A percentile compares a stretch with the other conserved stretches of the same genome.
These are phyloP conservation scores for Elymnias hypermnestra DNA, from an alignment of 1,140 invertebrate species.

Conservation along the genomic window DNA sequence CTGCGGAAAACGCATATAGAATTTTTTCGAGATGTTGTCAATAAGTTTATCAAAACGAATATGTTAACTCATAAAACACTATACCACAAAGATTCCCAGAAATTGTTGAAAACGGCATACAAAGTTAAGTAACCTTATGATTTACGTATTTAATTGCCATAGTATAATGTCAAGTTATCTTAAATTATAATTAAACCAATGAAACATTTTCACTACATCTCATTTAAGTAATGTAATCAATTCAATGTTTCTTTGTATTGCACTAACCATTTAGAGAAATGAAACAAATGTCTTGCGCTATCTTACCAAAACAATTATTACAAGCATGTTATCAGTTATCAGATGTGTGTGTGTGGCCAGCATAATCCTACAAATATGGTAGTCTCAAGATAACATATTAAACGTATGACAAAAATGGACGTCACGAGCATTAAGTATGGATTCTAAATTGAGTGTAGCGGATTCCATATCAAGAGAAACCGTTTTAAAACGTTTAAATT, in stretches of 20 bases:
- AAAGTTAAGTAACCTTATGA: constrained; percentile 4
- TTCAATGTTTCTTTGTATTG: not conserved
- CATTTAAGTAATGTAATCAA: no score
- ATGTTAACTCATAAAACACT: not conserved
- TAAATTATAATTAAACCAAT: no score
- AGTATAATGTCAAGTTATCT: not conserved
- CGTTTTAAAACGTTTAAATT: no score
- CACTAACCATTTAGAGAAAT: not conserved
- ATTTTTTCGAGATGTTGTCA: no score
- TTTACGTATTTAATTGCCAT: not conserved
- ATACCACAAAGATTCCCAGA: not conserved
- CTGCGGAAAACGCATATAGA: no score
- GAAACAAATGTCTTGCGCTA: not conserved
- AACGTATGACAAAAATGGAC: constrained; percentile 14
- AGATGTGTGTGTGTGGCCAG: constrained; percentile 36
- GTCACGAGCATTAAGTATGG: constrained; percentile 12
- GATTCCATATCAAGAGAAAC: not conserved
- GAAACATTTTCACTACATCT: no score
- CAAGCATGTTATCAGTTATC: constrained; percentile 25
- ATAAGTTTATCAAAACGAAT: no score
- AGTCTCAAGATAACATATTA: constrained; percentile 31
- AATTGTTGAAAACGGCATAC: not conserved
- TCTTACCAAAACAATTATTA: constrained; percentile 32
- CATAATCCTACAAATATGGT: constrained; percentile 31
- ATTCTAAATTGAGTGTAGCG: not conserved